These are phyloP conservation scores for Liodrosophila aerea DNA, from an alignment of 2,888 invertebrate genomes.

Conservation along the genomic window DNA sequence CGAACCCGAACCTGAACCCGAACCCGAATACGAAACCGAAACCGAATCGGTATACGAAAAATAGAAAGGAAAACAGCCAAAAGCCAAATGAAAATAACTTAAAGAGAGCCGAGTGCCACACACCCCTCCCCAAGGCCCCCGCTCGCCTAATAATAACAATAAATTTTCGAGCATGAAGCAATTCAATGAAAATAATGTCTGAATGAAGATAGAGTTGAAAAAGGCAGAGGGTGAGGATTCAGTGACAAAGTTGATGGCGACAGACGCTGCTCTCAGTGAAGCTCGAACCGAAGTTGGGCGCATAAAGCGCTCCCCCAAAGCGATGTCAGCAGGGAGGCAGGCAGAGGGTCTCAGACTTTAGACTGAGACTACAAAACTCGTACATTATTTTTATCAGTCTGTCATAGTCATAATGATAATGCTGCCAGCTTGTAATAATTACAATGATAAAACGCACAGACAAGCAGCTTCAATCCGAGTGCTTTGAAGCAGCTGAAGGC, in stretches of 20 bases:
- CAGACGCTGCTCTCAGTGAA: constrained; percentile 26
- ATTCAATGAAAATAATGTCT: constrained; percentile 70
- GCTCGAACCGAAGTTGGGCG: constrained; percentile 36
- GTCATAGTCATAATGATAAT: constrained; percentile 55
- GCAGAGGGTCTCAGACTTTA: neutral
- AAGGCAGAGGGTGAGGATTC: constrained; percentile 3
- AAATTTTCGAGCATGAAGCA: constrained; percentile 71
- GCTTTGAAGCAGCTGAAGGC: constrained; percentile 14
- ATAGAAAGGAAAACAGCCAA: constrained; percentile 6
- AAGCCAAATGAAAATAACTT: constrained; percentile 47
- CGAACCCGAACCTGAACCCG: constrained; percentile 3
- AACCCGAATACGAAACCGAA: constrained; percentile 11
- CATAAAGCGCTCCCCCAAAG: constrained; percentile 40
- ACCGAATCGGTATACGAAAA: constrained; percentile 3
- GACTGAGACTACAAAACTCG: constrained; percentile 4
- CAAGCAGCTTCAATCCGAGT: constrained; percentile 3
- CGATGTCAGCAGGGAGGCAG: constrained; percentile 8
- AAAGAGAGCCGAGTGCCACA: constrained; percentile 11
- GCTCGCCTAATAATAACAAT: constrained; percentile 68
- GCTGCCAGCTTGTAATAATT: constrained; percentile 53
- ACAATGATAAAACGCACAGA: constrained; percentile 41
- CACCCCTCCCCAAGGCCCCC: neutral
- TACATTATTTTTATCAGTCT: constrained; percentile 71
- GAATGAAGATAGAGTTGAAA: constrained; percentile 53
- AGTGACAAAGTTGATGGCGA: constrained; percentile 33